These are phyloP conservation scores for Brachyalestes nurse DNA, from an alignment of 2,797 vertebrate species.

Conservation along the genomic window DNA sequence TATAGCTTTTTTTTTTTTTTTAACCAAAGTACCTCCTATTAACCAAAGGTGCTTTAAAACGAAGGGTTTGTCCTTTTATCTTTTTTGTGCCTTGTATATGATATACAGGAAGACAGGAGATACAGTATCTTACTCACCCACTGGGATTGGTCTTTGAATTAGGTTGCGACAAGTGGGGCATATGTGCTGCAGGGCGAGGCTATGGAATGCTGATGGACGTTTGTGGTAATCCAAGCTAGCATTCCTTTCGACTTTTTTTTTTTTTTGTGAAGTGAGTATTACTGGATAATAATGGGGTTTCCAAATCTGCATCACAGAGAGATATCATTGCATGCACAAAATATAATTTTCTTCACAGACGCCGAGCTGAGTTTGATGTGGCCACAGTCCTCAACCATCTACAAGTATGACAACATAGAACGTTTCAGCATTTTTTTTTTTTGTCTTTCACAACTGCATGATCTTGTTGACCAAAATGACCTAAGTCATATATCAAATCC, in stretches of 20 bases:
- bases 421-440: background rate
- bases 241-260: constrained; percentile 1
- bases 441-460: background rate
- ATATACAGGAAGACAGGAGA: constrained; percentile 75
- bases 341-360: background rate
- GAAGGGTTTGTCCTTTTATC: constrained; percentile 79
- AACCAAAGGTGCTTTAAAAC: constrained; percentile 88
- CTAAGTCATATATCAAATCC: constrained; percentile 25
- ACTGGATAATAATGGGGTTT: constrained; percentile 84
- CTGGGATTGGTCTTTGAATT: constrained; percentile 17
- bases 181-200: constrained; percentile 10
- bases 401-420: constrained; percentile 11
- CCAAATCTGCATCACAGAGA: constrained; percentile 77
- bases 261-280: constrained; percentile 87
- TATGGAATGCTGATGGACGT: constrained; percentile 36
- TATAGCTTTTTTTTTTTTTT: constrained; percentile 59
- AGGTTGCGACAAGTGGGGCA: constrained; percentile 20
- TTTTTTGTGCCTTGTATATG: constrained; percentile 85
- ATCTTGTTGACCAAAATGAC: constrained; percentile 31
- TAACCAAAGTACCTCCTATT: constrained; percentile 84
- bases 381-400: constrained; percentile 3
- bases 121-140: constrained; percentile 53
- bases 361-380: background rate
- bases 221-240: constrained; percentile 26
- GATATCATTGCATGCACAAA: constrained; percentile 30